Conservation (phyloP, 1,140 invertebrate species). For the Acarapis woodi region DNA sequence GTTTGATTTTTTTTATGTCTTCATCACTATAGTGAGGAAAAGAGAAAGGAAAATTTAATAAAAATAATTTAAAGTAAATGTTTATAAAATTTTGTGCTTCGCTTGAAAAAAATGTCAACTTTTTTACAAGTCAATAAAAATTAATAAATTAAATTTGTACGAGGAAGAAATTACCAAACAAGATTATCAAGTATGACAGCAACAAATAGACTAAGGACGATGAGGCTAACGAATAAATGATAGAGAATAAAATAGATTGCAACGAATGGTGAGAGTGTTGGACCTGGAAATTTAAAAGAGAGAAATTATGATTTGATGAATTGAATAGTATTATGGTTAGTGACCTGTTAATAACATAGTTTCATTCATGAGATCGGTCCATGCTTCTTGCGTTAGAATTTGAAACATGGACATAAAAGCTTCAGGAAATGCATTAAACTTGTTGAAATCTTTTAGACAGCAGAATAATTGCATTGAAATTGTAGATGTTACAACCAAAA, state of each 20-base stretch:
- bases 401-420: constrained; percentile 99
- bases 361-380: constrained; percentile 96
- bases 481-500: constrained; percentile 89
- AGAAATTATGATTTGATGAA: too few relatives aligned
- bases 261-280: constrained; percentile 69
- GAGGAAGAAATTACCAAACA: too few relatives aligned
- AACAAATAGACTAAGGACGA: constrained; percentile 96
- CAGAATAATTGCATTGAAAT: constrained; percentile 99
- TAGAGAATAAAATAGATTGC: constrained; percentile 97
- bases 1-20: constrained; percentile 96
- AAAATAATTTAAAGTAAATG: too few relatives aligned
- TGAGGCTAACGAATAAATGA: constrained; percentile 95
- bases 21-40: too few relatives aligned
- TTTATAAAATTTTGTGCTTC: too few relatives aligned
- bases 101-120: too few relatives aligned
- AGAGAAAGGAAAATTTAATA: too few relatives aligned
- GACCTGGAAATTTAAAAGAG: too few relatives aligned
- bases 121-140: too few relatives aligned
- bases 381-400: constrained; percentile 96
- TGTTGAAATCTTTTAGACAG: constrained; percentile 61
- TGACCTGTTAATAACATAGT: constrained; percentile 72
- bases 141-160: too few relatives aligned
- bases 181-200: constrained; percentile 98
- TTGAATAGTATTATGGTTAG: too few relatives aligned
- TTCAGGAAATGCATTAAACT: constrained; percentile 94